phyloP scores from a whole-genome alignment of 2,797 vertebrate genomes.

The Leucoraja ocellata region DNA sequence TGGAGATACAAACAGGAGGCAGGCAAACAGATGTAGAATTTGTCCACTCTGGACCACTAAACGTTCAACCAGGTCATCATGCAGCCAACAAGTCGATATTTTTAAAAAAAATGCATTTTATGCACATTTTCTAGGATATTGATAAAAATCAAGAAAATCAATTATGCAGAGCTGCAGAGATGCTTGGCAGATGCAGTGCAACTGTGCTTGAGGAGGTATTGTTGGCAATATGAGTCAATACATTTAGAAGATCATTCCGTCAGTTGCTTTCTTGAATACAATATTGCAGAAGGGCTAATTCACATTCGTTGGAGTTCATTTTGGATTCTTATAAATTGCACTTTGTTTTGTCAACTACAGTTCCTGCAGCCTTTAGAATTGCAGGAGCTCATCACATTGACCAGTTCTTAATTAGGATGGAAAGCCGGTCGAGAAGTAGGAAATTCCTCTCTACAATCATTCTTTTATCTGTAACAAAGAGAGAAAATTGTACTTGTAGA shows the following conservation, averaged over 20 bases:
- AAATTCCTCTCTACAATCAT: conserved; percentile 53
- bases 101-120: not conserved
- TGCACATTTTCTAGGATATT: not conserved
- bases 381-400: conserved; percentile 42
- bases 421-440: conserved; percentile 44
- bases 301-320: conserved; percentile 43
- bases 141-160: conserved; percentile 32
- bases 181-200: conserved; percentile 21
- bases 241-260: conserved; percentile 17
- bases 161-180: not conserved
- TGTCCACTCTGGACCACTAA: conserved; percentile 21
- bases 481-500: not conserved
- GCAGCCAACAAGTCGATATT: not conserved
- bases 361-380: conserved; percentile 47
- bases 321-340: conserved; percentile 49
- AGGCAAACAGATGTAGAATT: conserved; percentile 45
- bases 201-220: conserved; percentile 36
- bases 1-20: conserved; percentile 49
- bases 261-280: conserved; percentile 33
- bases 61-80: not conserved
- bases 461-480: conserved; percentile 73
- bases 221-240: conserved; percentile 31
- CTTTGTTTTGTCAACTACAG: conserved; percentile 50
- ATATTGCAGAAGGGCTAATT: conserved; percentile 20
- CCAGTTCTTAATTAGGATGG: conserved; percentile 43